Evolutionary conservation across 2,888 invertebrate species (phyloP).

Genomic region (Drosophila monieri): DNA sequence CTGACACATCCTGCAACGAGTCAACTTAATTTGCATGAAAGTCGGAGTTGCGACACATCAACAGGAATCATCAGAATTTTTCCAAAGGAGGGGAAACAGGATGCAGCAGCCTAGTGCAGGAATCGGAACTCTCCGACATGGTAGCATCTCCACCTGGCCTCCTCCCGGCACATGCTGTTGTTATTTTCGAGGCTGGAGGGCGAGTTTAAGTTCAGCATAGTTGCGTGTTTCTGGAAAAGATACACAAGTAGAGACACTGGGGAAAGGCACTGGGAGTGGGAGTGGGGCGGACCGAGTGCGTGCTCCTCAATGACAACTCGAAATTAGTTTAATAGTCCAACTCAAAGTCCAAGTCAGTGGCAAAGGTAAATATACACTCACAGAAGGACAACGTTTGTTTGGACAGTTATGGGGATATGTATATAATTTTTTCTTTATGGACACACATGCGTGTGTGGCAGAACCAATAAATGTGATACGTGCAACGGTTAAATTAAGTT

Average conservation of each 20-base stretch:
- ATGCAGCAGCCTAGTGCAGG: constrained; percentile 47
- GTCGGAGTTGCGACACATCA: constrained; percentile 47
- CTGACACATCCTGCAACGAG: constrained; percentile 57
- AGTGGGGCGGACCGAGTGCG: constrained; percentile 51
- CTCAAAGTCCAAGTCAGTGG: constrained; percentile 32
- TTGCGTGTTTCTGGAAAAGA: constrained; percentile 8
- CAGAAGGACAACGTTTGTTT: constrained; percentile 49
- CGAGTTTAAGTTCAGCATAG: constrained; percentile 46
- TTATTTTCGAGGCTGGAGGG: constrained; percentile 23
- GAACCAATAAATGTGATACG: constrained; percentile 73
- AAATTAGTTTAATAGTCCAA: constrained; percentile 79
- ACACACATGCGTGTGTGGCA: constrained; percentile 41
- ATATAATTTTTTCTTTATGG: constrained; percentile 67
- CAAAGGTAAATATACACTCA: constrained; percentile 49
- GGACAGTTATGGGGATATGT: constrained; percentile 68
- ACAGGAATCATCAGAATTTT: constrained; percentile 60
- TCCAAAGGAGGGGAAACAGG: constrained; percentile 45
- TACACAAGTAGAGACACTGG: background rate
- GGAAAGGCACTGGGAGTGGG: background rate
- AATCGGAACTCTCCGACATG: constrained; percentile 9
- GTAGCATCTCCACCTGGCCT: constrained; percentile 9
- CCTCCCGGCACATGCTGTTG: background rate
- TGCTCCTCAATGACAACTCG: constrained; percentile 76
- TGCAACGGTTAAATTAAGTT: constrained; percentile 71
- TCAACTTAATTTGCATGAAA: constrained; percentile 72